Conservation (phyloP, 2,113 vertebrate genomes). For the Catharus minimus region DNA sequence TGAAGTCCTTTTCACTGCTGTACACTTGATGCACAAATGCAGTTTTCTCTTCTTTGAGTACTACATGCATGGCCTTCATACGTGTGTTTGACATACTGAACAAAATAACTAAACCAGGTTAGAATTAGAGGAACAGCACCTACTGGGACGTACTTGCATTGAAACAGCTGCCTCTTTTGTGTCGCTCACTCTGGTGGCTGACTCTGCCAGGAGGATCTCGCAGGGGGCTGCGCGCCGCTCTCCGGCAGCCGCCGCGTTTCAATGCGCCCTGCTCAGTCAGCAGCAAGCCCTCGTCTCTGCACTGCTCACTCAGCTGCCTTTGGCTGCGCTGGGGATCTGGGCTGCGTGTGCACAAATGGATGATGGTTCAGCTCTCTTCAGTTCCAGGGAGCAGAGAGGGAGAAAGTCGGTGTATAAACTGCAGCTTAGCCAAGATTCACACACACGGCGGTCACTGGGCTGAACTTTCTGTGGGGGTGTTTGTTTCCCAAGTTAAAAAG, state of each 20-base stretch:
- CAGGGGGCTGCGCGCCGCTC: background rate
- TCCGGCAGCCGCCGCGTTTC: background rate
- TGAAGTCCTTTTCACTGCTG: background rate
- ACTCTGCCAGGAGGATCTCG: background rate
- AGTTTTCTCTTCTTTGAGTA: background rate
- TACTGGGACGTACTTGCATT: background rate
- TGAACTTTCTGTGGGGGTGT: background rate
- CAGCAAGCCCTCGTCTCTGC: background rate
- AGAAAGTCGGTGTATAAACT: background rate
- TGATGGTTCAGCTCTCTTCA: conserved; percentile 18
- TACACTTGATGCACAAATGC: background rate
- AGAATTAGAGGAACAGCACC: background rate
- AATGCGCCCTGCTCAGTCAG: conserved; percentile 48
- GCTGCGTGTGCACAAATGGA: conserved; percentile 61
- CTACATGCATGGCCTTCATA: background rate
- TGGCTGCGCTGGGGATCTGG: background rate
- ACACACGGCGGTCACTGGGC: background rate
- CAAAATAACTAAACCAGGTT: background rate
- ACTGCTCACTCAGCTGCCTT: conserved; percentile 25
- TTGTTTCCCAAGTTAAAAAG: background rate
- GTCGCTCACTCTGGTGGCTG: background rate
- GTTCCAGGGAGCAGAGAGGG: background rate
- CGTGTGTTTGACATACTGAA: background rate
- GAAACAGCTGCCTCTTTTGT: background rate
- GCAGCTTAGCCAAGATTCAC: background rate